Evolutionary conservation across 2,113 vertebrate genomes (phyloP), one percentile per base, ranked within the genome.

Genomic region (Isichthys henryi): DNA sequence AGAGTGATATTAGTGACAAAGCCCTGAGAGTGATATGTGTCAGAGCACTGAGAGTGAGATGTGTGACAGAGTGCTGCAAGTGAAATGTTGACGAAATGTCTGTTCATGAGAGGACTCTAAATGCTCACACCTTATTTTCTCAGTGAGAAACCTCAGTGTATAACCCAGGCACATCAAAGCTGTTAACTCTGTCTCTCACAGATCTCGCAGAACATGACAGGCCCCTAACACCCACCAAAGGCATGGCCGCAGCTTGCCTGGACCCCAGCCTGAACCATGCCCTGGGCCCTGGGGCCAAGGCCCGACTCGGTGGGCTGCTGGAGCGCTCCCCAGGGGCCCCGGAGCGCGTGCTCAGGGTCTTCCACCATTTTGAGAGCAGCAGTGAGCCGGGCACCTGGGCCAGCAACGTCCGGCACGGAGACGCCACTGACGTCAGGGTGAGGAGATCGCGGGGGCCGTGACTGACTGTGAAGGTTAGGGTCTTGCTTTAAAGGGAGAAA

Each of bases 191-290:
- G n/a, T 13, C 45, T 53, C 19, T 46, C 43, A 1, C 82, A 9
- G 31, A 46, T 11, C 31, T 53, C 43, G 52, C 93, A 99, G 98
- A 99, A 97, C 98, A 99, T 99, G 98, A 99, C 94, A 91, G 96
- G 96, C 97, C 98, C 97, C 96, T 99, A 98, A 97, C 98, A 96
- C 97, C 97, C 89, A 96, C 96, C 94, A 97, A 98, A 96, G 97
- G 93, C 92, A 99, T 99, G 98, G 98, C 98, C 88, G 97, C 98
- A 87, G 99, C 98, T 96, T 98, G 97, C 94, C 96, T 99, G 94
- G 98, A 99, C 90, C 96, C 98, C 43, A 98, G 97, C 95, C 97
- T 97, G 95, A 98, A 98, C 93, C 98, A 99, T 46, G 96, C 95
- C 1, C 95, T 96, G 53, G 97, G 95, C 93, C 97, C 97, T 15